A percentile compares a stretch with the other conserved stretches of the same genome.
Evolutionary conservation across 92 coral and sea anemone species (phyloP).

Genomic region (Parazoanthus swiftii): DNA sequence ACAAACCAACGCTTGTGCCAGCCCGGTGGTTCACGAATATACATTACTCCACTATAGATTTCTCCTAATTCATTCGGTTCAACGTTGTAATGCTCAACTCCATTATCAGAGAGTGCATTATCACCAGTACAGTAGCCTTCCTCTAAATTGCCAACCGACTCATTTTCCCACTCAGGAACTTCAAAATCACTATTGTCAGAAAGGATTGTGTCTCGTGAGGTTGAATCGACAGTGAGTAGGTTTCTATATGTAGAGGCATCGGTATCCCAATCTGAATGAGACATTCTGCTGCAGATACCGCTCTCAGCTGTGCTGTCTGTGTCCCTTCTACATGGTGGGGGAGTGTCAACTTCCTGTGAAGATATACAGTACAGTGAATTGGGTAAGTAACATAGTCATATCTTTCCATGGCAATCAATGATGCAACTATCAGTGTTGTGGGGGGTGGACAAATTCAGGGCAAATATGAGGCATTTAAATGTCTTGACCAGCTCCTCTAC

Average conservation of each 20-base stretch:
- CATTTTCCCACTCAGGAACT: constrained; percentile 68
- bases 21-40: constrained; percentile 83
- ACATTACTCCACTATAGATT: constrained; percentile 64
- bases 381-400: neutral
- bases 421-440: neutral
- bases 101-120: constrained; percentile 62
- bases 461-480: neutral
- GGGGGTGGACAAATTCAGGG: neutral
- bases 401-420: no score
- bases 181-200: constrained; percentile 70
- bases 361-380: neutral
- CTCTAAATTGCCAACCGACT: constrained; percentile 53
- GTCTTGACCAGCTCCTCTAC: neutral
- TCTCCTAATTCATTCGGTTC: constrained; percentile 80
- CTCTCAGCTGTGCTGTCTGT: constrained; percentile 76
- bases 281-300: constrained; percentile 60
- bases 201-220: constrained; percentile 69
- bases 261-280: constrained; percentile 55
- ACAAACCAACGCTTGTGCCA: constrained; percentile 90
- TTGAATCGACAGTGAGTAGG: constrained; percentile 45
- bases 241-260: constrained; percentile 44
- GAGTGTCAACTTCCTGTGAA: constrained; percentile 19
- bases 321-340: constrained; percentile 49
- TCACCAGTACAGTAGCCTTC: constrained; percentile 86
- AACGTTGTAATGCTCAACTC: constrained; percentile 55